Base-by-base conservation (phyloP, 2,113 vertebrate species). In the Mystacornis crossleyi region DNA sequence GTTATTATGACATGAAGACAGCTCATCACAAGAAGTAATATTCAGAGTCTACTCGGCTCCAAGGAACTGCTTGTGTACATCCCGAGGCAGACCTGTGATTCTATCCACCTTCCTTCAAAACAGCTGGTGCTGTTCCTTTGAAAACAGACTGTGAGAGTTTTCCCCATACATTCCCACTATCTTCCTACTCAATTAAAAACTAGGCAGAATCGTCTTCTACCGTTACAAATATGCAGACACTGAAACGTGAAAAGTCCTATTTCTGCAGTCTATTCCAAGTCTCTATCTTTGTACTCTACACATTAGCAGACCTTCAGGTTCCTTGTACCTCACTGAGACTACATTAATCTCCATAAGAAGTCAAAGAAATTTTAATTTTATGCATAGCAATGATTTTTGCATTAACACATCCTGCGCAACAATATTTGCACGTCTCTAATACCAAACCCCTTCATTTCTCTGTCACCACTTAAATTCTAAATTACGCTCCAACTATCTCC, bases 391-490 rank as follows among this genome's bases (percentile, higher is more conserved):
- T 85, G 66, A 36, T 78, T 91, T 91, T 86, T 95, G 69, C 62
- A 87, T 81, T 74, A 89, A 66, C 75, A 86, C 64, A 89, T 70
- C 55, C 89, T 4, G 12, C 0, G 2, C 80, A 81, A 71, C 73
- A 95, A 86, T 85, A 96, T 92, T 94, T 97, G 87, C 93, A 81
- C 81, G 91, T 94, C 31, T 85, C 78, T 89, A 73, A 89, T 86
- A 96, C 36, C 69, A 71, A 95, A 94, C 62, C 71, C 78, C 85
- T 89, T 87, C n/a, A 81, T 91, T 88, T 95, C 74, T 66, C 51
- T 92, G 90, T 89, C 86, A 97, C 77, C 42, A 91, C 82, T 93
- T 95, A 89, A 97, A 95, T 97, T 92, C 92, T 87, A 92, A 92
- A 96, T 75, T 84, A 92, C 7, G 25, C 50, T 91, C 33, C 77